A percentile compares a stretch with the other conserved stretches of the same genome.
Conservation (phyloP, 1,140 invertebrate species). For the Argopecten irradians region DNA sequence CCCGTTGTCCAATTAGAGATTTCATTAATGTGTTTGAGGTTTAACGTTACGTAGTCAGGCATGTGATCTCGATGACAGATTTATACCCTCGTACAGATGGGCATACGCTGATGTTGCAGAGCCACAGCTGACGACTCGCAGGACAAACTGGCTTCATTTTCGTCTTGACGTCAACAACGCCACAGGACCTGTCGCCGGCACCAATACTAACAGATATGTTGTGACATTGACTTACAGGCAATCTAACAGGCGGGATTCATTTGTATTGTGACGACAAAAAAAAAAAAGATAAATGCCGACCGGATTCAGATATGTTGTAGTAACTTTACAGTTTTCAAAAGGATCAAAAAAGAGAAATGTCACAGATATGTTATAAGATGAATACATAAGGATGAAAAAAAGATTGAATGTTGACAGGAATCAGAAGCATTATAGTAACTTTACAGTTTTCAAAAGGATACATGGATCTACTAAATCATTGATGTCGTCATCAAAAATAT, state of each 20-base stretch:
- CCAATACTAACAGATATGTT: background rate
- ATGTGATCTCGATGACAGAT: background rate
- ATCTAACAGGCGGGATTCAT: background rate
- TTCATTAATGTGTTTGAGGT: slow-evolving; percentile 11
- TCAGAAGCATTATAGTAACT: too few species aligned
- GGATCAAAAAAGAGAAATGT: too few species aligned
- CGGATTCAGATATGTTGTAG: too few species aligned
- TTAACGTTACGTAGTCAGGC: slow-evolving; percentile 2
- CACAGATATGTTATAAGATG: too few species aligned
- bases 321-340: too few species aligned
- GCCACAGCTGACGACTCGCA: background rate
- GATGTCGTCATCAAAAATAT: too few species aligned
- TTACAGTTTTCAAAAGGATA: too few species aligned
- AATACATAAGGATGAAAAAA: too few species aligned
- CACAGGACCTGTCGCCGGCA: background rate
- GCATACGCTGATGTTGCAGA: background rate
- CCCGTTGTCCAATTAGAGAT: background rate
- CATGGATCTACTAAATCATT: too few species aligned
- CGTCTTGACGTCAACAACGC: background rate
- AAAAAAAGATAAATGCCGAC: too few species aligned
- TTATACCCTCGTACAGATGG: background rate
- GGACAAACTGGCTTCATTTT: background rate
- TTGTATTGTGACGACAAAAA: too few species aligned
- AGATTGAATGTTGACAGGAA: too few species aligned
- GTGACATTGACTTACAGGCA: background rate